Percentiles rank a stretch among this genome's conserved stretches.
phyloP scores from a whole-genome alignment of 2,888 invertebrate species.

The Geotrupes spiniger region DNA sequence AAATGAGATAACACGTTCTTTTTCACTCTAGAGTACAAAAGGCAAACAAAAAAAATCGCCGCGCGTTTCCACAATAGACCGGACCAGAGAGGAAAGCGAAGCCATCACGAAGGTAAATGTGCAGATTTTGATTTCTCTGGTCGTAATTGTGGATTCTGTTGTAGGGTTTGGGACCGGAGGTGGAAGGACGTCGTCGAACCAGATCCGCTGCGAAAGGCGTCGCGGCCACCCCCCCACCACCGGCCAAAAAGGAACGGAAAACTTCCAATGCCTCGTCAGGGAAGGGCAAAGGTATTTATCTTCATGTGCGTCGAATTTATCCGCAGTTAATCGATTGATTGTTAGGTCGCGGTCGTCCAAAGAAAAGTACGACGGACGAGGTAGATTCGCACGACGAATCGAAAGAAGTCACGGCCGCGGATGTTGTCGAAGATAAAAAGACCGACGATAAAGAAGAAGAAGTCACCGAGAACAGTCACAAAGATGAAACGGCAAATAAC shows the following conservation, averaged over 20 bases:
- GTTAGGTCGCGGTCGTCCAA: conserved; percentile 44
- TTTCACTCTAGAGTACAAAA: conserved; percentile 45
- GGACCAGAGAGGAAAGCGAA: conserved; percentile 54
- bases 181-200: conserved; percentile 57
- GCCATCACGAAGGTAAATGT: conserved; percentile 51
- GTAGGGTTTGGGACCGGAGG: conserved; percentile 54
- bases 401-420: conserved; percentile 38
- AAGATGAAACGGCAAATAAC: conserved; percentile 40
- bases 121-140: neutral
- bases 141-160: too few relatives aligned
- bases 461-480: conserved; percentile 21
- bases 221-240: conserved; percentile 55
- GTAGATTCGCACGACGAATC: conserved; percentile 44
- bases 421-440: conserved; percentile 31
- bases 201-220: conserved; percentile 57
- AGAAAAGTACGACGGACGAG: conserved; percentile 41
- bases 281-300: conserved; percentile 43
- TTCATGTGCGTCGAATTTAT: too few relatives aligned
- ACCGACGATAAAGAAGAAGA: conserved; percentile 23
- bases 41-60: conserved; percentile 52
- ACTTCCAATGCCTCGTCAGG: conserved; percentile 25
- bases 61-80: conserved; percentile 51
- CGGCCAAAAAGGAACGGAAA: conserved; percentile 53
- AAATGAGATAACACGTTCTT: conserved; percentile 9
- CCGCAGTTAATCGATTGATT: too few relatives aligned